Base-by-base conservation (phyloP, 2,113 vertebrate species). In the Cervus canadensis region DNA sequence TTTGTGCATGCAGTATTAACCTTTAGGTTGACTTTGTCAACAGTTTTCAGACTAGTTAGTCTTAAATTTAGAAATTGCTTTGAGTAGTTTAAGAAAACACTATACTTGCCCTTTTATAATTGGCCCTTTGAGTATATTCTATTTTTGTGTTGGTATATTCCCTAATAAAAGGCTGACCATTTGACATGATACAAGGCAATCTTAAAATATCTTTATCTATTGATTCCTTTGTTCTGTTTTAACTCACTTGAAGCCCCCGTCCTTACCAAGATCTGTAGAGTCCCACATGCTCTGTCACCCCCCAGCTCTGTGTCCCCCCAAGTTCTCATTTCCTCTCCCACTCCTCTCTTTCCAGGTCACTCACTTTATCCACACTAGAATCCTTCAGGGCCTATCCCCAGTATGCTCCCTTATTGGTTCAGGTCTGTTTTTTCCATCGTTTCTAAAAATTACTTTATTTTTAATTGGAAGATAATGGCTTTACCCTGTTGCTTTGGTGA, bases 11-110 rank as follows among this genome's bases (percentile, higher is more conserved):
- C 36, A 76, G 82, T 91, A 59, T 88, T 89, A 94, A 93, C 62
- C 48, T 97, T 96, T 95, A 95, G 4, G 17, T 74, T 93, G 48
- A 12, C 43, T 96, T 87, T 89, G 60, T 91, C 12, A 50, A 92
- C 89, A n/a, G 62, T 57, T 52, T 94, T 94, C 92, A 96, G n/a
- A 62, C 1, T 23, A 91, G 25, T 57, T 94, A 81, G 71, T 89
- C 74, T 96, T 87, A 48, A 95, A 87, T 67, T 86, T 91, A 56
- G 36, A 92, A 94, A 78, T 67, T 74, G 52, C 16, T 94, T 82
- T 43, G 14, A 96, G 15, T 82, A 82, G 64, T 57, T 96, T 93
- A 82, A 78, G 40, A 95, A 97, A 89, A 87, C 74, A 89, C 16
- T 78, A 23, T 17, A 56, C 8, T 76, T 91, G 79, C 71, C 60